A percentile compares a stretch with the other conserved stretches of the same genome.
Conservation (phyloP, 2,888 invertebrate genomes). For the Pecten maximus region DNA sequence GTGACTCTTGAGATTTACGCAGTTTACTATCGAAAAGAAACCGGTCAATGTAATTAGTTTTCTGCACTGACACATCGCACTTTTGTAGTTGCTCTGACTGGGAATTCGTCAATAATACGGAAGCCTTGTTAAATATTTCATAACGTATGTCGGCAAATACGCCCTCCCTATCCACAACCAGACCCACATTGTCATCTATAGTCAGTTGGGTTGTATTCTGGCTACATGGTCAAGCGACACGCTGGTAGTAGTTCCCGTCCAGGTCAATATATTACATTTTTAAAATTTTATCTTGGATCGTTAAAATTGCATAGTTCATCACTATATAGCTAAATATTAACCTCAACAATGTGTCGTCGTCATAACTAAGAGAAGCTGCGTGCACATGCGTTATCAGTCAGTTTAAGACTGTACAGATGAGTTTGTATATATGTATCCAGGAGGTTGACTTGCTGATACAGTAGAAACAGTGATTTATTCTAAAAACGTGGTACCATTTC, state of each 20-base stretch:
- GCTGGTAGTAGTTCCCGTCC: too few relatives aligned
- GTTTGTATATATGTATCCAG: not conserved
- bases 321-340: too few relatives aligned
- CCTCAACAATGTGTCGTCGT: too few relatives aligned
- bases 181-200: not conserved
- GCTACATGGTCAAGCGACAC: too few relatives aligned
- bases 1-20: conserved; percentile 26
- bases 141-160: not conserved
- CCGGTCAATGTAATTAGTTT: not conserved
- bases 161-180: not conserved
- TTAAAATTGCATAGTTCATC: too few relatives aligned
- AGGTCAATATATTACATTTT: too few relatives aligned
- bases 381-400: not conserved
- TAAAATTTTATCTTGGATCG: too few relatives aligned
- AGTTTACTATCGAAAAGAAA: not conserved
- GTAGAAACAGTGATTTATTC: not conserved
- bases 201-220: not conserved
- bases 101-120: not conserved
- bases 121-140: not conserved
- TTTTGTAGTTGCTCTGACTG: not conserved
- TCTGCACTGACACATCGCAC: not conserved
- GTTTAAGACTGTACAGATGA: not conserved
- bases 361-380: not conserved
- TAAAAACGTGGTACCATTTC: not conserved
- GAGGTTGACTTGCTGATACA: not conserved